Evolutionary conservation across 2,797 vertebrate genomes (phyloP), one percentile per base, ranked within the genome.

Genomic region (Ctenochaetus hawaiiensis): DNA sequence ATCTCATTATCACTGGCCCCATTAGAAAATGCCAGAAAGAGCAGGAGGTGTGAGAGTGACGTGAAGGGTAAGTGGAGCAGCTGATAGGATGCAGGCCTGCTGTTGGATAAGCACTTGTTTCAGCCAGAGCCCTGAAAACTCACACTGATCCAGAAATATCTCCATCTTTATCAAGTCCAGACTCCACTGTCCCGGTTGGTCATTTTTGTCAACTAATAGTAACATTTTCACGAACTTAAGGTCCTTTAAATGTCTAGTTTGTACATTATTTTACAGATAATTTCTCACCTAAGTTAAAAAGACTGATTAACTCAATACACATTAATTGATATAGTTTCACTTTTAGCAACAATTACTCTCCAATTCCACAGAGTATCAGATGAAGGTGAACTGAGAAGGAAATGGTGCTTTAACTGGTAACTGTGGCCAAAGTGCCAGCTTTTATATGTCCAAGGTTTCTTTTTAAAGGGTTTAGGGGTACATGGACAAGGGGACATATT

Each of bases 1-100:
- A 37, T 82, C 69, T 91, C 69, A 53, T 84, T 64, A 82, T 86
- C 90, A 82, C 39, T 72, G 39, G 77, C 56, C 60, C n/a, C 61
- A 13, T 76, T 66, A 39, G 67, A 83, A 39, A 54, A 82, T 66
- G 74, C 45, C 80, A 72, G 41, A 54, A 41, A 54, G 68, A 52
- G 64, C 64, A 10, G 34, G 72, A 82, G 78, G 87, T 82, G 78
- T 73, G 72, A 79, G 80, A 73, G 56, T 65, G 67, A 56, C 52
- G 4, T 58, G 57, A 18, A 45, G 54, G 20, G 43, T 56, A 53
- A 30, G 62, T 20, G 17, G 74, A 70, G 68, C 64, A 60, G 74
- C 76, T 81, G 90, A 92, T 73, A 72, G 67, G 62, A 75, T 1
- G 20, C 78, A 87, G 75, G 43, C 62, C 83, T 51, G 81, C 58